Base-by-base conservation (phyloP, 2,797 vertebrate species). In the Coregonus ussuriensis region DNA sequence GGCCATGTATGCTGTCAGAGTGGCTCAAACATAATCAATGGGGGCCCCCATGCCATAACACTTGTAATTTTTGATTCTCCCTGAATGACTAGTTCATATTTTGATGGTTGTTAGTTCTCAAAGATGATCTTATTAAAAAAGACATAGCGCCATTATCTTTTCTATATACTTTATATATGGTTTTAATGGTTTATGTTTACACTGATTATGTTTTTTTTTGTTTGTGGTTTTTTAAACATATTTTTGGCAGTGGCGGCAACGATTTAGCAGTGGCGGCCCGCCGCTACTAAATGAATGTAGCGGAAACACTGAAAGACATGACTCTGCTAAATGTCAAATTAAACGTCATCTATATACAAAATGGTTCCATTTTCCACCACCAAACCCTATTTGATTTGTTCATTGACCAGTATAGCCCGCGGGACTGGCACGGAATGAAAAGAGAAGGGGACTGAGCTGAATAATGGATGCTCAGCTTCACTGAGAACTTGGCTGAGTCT, bases 351-450 rank as follows among this genome's bases (percentile, higher is more conserved):
- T 5, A 74, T 65, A 69, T 1, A 51, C 67, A 4, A 11, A 75
- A 11, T 15, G 31, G 74, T 74, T 74, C 37, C 41, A 76, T 47
- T 74, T 72, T 63, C 21, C 35, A 78, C 65, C 0, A 15, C 37
- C 33, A 81, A 74, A 66, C 54, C 72, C 52, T 18, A 65, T 71
- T 6, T 62, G 21, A 80, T 76, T 1, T 76, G 77, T 63, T 79
- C 4, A 35, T 75, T 75, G 35, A 65, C 5, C 13, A 15, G 25
- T 74, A 52, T 1, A 72, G 51, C 54, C 9, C 79, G 53, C 51
- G 13, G 18, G 52, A 54, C 25, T 85, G 82, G 81, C 71, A 41
- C 31, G 70, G 13, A 33, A 87, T 81, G 37, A 84, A 75, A 86
- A 76, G 37, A 59, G 76, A 77, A 68, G 56, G 4, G 56, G 56